A percentile compares a stretch with the other conserved stretches of the same genome.
phyloP scores from a whole-genome alignment of 2,797 vertebrate species.

The Scolopax bukidnonensis region DNA sequence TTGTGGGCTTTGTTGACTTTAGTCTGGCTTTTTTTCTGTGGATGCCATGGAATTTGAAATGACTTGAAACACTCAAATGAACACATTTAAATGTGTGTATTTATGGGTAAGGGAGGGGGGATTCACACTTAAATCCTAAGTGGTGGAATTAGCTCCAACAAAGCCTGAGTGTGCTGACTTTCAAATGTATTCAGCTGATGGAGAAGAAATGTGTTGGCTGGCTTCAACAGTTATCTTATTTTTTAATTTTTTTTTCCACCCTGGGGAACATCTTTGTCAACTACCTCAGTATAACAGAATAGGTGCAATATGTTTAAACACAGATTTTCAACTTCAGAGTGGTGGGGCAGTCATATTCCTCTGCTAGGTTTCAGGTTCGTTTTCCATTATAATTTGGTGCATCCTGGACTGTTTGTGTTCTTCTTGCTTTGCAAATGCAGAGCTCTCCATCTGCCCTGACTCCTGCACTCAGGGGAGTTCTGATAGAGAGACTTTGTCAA shows the following conservation, averaged over 20 bases:
- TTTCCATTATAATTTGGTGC: neutral
- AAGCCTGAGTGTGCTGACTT: constrained; percentile 53
- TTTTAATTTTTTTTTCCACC: neutral
- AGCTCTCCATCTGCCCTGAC: neutral
- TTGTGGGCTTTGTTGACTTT: constrained; percentile 59
- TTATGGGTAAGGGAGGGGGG: constrained; percentile 18
- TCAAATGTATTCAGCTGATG: constrained; percentile 38
- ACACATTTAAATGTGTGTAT: constrained; percentile 51
- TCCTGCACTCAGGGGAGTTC: neutral
- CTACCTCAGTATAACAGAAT: neutral
- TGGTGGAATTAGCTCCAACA: constrained; percentile 58
- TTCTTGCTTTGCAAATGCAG: neutral
- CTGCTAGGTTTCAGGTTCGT: neutral
- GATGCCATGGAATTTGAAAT: constrained; percentile 50
- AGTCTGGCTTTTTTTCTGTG: neutral
- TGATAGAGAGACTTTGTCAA: neutral
- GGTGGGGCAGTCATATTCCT: accelerated
- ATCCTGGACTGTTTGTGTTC: neutral
- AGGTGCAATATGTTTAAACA: neutral
- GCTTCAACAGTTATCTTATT: neutral
- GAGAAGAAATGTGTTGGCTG: neutral
- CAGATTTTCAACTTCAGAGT: neutral
- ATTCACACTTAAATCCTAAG: constrained; percentile 52
- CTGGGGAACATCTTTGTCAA: neutral
- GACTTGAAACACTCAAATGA: constrained; percentile 33